A percentile compares a stretch with the other conserved stretches of the same genome.
Evolutionary conservation across 2,888 invertebrate species (phyloP).

Genomic region (Cheilosia vernalis): DNA sequence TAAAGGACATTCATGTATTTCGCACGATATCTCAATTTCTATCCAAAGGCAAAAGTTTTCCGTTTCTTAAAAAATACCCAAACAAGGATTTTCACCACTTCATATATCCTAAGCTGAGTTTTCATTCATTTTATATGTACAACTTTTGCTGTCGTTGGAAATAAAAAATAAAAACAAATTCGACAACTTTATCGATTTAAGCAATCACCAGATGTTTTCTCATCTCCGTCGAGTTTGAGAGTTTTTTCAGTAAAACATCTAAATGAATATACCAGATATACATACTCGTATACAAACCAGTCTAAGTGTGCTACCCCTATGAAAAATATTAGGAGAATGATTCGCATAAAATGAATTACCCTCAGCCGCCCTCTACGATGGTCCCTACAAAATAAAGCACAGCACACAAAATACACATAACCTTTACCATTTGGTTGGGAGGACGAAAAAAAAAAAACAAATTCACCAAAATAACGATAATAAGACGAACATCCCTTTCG

Average conservation of each 20-base stretch:
- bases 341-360: conserved; percentile 71
- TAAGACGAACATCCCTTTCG: conserved; percentile 67
- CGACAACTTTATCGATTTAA: conserved; percentile 70
- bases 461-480: conserved; percentile 61
- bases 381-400: conserved; percentile 13
- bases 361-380: background rate
- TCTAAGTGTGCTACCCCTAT: conserved; percentile 32
- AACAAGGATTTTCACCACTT: conserved; percentile 32
- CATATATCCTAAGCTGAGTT: conserved; percentile 23
- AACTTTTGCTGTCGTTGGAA: conserved; percentile 9
- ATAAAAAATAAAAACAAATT: conserved; percentile 15
- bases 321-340: conserved; percentile 68
- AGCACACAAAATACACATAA: conserved; percentile 38
- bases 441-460: conserved; percentile 25
- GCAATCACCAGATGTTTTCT: conserved; percentile 70
- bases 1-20: conserved; percentile 68
- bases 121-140: conserved; percentile 28
- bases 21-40: conserved; percentile 59
- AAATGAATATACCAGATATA: conserved; percentile 62
- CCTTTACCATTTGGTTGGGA: conserved; percentile 46
- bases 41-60: conserved; percentile 25
- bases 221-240: conserved; percentile 26
- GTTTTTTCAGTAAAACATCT: conserved; percentile 38
- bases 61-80: conserved; percentile 11
- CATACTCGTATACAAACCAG: conserved; percentile 3